Evolutionary conservation across 2,888 invertebrate species (phyloP), one percentile per base, ranked within the genome.

Genomic region (Chelonus formosanus): DNA sequence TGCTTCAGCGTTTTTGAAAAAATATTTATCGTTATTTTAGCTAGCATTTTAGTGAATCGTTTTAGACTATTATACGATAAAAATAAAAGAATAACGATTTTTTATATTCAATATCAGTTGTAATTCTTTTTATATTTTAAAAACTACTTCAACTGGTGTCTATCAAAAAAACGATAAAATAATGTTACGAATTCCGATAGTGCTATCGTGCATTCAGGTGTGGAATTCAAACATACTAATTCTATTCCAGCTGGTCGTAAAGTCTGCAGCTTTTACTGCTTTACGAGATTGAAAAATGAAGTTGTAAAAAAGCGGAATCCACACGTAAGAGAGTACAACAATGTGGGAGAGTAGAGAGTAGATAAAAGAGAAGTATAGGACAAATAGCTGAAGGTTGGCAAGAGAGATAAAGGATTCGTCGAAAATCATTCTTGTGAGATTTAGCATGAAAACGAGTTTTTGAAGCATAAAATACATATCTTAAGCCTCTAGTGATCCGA

Each of bases 391-490:
- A 3, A 43, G 45, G 52, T 48, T 57, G 34, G 59, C 63, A 52
- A 61, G 67, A 58, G 57, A 67, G 63, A 67, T 52, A 55, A 62
- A 58, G 68, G 54, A 40, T 61, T 58, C 58, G 67, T 68, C 57
- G 65, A 59, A 48, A 53, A 40, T 65, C 63, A 58, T 61, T 54
- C 8, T 53, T 40, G 36, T 36, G 62, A 57, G 55, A 72, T 70
- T 67, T 72, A 76, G 70, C 53, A 55, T 67, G 52, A 67, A 70
- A 69, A 69, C 68, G 72, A 71, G 74, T 73, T 36, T 77, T 73
- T 75, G 76, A 77, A 75, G 76, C 76, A 77, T 78, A 76, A 78
- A 79, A 79, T 79, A 80, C 79, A 79, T 81, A 81, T 79, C 79
- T 80, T 81, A 75, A 79, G 75, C 75, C 76, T 72, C 70, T 61